phyloP scores from a whole-genome alignment of 1,140 invertebrate genomes.

The Drosophila novamexicana region DNA sequence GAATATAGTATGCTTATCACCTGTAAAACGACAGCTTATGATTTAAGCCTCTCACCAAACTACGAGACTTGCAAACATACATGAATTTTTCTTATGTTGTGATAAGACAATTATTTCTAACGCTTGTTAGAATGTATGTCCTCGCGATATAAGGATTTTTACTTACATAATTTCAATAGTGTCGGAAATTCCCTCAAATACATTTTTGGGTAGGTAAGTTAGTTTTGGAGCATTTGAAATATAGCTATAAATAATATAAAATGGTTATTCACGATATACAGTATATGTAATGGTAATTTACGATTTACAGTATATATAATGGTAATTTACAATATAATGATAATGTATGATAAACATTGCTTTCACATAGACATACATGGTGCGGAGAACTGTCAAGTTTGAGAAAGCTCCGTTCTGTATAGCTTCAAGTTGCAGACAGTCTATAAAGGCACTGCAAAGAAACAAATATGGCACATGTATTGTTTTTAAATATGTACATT shows the following conservation, averaged over 20 bases:
- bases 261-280: background rate
- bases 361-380: slow-evolving; percentile 84
- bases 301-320: background rate
- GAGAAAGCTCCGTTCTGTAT: slow-evolving; percentile 85
- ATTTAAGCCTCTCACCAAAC: too few relatives aligned
- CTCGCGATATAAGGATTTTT: background rate
- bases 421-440: slow-evolving; percentile 83
- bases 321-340: background rate
- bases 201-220: slow-evolving; percentile 84
- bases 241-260: slow-evolving; percentile 78
- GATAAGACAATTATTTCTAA: too few relatives aligned
- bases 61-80: too few relatives aligned
- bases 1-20: too few relatives aligned
- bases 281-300: background rate
- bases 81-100: too few relatives aligned
- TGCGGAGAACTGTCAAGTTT: slow-evolving; percentile 84
- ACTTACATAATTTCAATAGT: slow-evolving; percentile 85
- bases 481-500: background rate
- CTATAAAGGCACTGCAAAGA: slow-evolving; percentile 82
- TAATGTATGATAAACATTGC: background rate
- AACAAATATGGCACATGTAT: background rate
- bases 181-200: slow-evolving; percentile 84
- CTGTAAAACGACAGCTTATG: too few relatives aligned
- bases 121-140: too few relatives aligned
- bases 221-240: slow-evolving; percentile 85